These are phyloP conservation scores for Pygoscelis antarcticus DNA, from an alignment of 2,113 vertebrate genomes.

Conservation along the genomic window DNA sequence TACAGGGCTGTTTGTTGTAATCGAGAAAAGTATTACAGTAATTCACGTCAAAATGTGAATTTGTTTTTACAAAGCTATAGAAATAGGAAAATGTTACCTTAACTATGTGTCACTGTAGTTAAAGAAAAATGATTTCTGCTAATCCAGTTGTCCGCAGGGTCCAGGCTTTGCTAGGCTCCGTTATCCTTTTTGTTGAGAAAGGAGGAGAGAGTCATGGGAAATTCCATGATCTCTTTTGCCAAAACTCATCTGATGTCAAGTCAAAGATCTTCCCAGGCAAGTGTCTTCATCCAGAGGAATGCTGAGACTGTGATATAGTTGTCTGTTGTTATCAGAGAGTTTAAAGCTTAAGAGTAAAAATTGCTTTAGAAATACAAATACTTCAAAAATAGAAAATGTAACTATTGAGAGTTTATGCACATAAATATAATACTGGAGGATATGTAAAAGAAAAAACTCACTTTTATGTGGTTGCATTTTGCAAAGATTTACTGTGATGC, in stretches of 20 bases:
- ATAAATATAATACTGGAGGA: neutral
- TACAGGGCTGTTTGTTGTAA: neutral
- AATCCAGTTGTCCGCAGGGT: neutral
- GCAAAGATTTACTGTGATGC: neutral
- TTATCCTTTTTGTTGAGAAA: neutral
- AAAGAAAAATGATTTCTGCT: neutral
- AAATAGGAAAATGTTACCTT: neutral
- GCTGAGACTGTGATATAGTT: neutral
- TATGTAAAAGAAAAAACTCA: neutral
- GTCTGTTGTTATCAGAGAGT: neutral
- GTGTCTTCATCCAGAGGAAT: neutral
- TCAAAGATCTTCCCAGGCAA: neutral
- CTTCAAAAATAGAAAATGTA: neutral
- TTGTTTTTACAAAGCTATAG: neutral
- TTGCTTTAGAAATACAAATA: neutral
- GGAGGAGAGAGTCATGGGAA: neutral
- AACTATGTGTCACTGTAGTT: neutral
- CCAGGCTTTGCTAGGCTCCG: neutral
- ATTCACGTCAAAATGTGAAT: neutral
- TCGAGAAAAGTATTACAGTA: neutral
- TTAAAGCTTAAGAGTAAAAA: neutral
- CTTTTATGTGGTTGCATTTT: neutral
- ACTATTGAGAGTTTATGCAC: neutral
- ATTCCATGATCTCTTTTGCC: neutral
- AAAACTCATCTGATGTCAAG: neutral